Evolutionary conservation across 2,888 invertebrate species (phyloP).

Genomic region (Myopa tessellatipennis): DNA sequence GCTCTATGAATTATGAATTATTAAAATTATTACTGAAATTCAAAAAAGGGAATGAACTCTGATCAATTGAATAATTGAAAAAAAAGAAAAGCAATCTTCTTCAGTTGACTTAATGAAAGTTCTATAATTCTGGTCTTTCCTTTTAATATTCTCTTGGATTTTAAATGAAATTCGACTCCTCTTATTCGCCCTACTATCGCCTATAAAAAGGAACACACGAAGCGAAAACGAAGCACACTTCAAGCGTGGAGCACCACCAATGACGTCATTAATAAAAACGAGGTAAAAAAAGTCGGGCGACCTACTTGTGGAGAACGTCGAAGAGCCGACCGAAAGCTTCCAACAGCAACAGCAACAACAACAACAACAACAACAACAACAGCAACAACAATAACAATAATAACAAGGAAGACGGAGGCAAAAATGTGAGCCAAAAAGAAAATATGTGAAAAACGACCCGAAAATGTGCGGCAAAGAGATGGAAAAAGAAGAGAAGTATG

Average conservation of each 20-base stretch:
- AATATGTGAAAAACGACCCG: not conserved
- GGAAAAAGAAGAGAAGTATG: not conserved
- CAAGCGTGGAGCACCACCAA: constrained; percentile 19
- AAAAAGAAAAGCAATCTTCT: too few relatives aligned
- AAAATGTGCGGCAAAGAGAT: not conserved
- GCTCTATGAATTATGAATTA: too few relatives aligned
- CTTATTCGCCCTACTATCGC: not conserved
- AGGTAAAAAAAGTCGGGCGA: constrained; percentile 22
- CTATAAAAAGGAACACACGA: not conserved
- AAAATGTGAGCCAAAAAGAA: not conserved
- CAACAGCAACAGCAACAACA: not conserved
- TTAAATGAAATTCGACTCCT: not conserved
- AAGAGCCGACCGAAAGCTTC: not conserved
- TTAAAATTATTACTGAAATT: too few relatives aligned
- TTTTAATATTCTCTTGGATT: too few relatives aligned
- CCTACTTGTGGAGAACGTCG: constrained; percentile 18
- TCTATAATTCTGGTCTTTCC: too few relatives aligned
- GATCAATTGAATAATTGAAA: too few relatives aligned
- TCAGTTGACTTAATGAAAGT: too few relatives aligned
- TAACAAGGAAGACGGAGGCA: not conserved
- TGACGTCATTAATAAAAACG: constrained; percentile 34
- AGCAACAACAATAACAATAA: not conserved
- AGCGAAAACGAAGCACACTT: constrained; percentile 1
- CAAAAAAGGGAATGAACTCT: too few relatives aligned
- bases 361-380: not conserved